phyloP scores from a whole-genome alignment of 2,113 vertebrate species.

The Prunella fulvescens region DNA sequence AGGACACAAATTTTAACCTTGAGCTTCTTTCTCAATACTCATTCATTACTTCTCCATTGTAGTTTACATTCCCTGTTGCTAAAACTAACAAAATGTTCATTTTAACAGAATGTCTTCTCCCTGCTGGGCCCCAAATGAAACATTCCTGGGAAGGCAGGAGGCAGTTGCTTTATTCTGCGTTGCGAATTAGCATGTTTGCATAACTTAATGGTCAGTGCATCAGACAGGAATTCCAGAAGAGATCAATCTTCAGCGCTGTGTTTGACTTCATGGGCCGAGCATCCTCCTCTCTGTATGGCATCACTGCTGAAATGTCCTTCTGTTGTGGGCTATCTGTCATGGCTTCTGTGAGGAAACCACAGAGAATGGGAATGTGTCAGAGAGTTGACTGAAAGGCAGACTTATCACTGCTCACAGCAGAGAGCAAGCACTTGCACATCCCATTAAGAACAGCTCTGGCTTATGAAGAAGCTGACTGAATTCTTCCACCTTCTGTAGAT shows the following conservation, averaged over 20 bases:
- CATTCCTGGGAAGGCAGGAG: constrained; percentile 50
- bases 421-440: neutral
- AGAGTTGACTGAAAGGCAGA: constrained; percentile 24
- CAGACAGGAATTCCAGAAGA: constrained; percentile 33
- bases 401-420: neutral
- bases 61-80: constrained; percentile 49
- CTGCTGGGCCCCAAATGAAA: constrained; percentile 44
- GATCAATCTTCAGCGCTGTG: neutral
- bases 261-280: neutral
- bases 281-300: neutral
- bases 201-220: constrained; percentile 52
- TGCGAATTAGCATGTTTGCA: constrained; percentile 58
- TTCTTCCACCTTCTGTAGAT: neutral
- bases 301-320: neutral
- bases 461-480: neutral
- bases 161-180: neutral
- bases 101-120: constrained; percentile 28
- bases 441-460: neutral
- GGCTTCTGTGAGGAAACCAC: constrained; percentile 40
- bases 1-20: constrained; percentile 18
- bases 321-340: neutral
- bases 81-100: constrained; percentile 48
- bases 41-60: constrained; percentile 25
- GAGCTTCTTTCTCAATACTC: constrained; percentile 22
- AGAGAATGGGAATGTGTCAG: neutral